Base-by-base conservation (phyloP, 2,113 vertebrate species). In the Hiodon tergisus region DNA sequence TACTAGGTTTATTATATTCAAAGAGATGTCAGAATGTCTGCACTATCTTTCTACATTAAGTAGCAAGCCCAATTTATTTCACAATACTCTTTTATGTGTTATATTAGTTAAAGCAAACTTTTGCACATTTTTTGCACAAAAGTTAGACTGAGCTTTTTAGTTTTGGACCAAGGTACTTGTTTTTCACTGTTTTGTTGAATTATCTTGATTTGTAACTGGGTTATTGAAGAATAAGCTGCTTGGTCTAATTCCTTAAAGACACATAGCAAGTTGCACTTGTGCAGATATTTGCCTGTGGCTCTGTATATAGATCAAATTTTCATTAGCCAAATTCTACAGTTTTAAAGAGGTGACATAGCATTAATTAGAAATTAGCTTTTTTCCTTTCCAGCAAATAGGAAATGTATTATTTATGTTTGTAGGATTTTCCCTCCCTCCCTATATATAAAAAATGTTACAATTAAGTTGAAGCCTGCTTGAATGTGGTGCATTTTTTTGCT, bases 401-500 rank as follows among this genome's bases (percentile, higher is more conserved):
- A 48, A 75, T 63, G 13, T 48, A 54, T 52, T 62, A 6, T 57
- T 54, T 71, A 57, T 14, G 11, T 16, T 7, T 67, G 6, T 61
- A 61, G 6, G 6, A 5, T 46, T 62, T 68, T 59, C 17, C 53
- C 9, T 5, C 6, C 8, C 51, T 67, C 3, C 51, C 14, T 57
- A 55, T 14, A 48, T 3, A 7, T n/a, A 59, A 17, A 68, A 16
- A 6, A 11, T 11, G 31, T 46, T 47, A 53, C 53, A 69, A 50
- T 59, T 50, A 57, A 58, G 60, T 47, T 9, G 2, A 72, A 74
- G 70, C 61, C 74, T 63, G 59, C 10, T 77, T 69, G 75, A 76
- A 73, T 76, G 70, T 72, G 72, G 70, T 50, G 63, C 46, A 67
- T 65, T 52, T 76, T 16, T 77, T 82, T 79, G 83, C 78, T 79